Base-by-base conservation (phyloP, 2,888 invertebrate genomes). In the Pseudanteris insignis region DNA sequence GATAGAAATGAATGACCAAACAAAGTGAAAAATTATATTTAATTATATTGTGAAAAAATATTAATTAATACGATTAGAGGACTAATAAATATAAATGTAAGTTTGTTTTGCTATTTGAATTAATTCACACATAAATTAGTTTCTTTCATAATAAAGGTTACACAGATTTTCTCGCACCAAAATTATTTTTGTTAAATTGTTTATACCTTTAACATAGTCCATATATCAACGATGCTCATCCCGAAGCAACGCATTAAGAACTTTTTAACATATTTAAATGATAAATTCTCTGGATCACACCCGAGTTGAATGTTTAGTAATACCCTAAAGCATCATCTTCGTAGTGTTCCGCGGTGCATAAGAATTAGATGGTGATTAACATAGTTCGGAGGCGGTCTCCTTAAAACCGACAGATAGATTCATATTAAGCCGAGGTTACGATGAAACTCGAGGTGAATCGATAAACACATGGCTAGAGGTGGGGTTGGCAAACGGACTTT, bases 371-470 rank as follows among this genome's bases (percentile, higher is more conserved):
- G 12, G 14, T 24, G 40, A 47, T 51, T 59, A 51, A 51, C 38
- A 60, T 44, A 50, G 40, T 54, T 50, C 34, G 50, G 38, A 33
- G 21, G 12, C 14, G 33, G 10, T 48, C 33, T 38, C 26, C 41
- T 43, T 43, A 37, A 47, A 6, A 33, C 33, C 38, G 48, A 37
- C 54, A 44, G 38, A 36, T 41, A 43, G 40, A 37, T 53, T 51
- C 41, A 40, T 46, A 59, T 43, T 46, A 51, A 59, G 41, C 15
- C 51, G 41, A 41, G 57, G 48, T 50, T 58, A 21, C 38, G 51
- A 59, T 51, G 57, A 50, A 58, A 51, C 50, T 34, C 37, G 8
- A 25, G 21, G 24, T 50, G 50, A 61, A 61, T 61, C 61, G 54
- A 61, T 61, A 61, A 30, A 61, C 44, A 32, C 25, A 28, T 38